Percentiles rank a stretch among this genome's conserved stretches.
Evolutionary conservation across 2,113 vertebrate species (phyloP).

Genomic region (Steatornis caripensis): DNA sequence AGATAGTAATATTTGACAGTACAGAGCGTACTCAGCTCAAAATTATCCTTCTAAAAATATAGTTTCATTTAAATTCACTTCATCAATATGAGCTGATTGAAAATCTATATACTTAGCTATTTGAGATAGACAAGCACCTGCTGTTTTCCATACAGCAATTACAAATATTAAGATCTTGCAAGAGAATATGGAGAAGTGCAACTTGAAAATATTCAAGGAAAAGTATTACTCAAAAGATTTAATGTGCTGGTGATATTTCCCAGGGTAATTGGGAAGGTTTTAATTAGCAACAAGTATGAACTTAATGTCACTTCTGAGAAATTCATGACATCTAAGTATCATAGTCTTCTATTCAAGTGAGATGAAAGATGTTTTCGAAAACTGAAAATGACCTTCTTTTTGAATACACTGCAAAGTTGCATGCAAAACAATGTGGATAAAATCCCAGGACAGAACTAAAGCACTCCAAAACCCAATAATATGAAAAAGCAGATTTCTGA

Average conservation of each 20-base stretch:
- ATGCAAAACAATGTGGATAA: not conserved
- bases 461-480: not conserved
- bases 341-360: constrained; percentile 3
- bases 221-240: constrained; percentile 62
- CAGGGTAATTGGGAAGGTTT: constrained; percentile 60
- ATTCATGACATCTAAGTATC: not conserved
- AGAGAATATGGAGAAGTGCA: constrained; percentile 57
- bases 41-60: constrained; percentile 61
- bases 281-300: constrained; percentile 67
- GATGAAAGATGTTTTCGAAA: constrained; percentile 42
- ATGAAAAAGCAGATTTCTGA: not conserved
- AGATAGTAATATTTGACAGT: not conserved
- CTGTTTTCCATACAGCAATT: constrained; percentile 65
- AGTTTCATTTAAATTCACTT: constrained; percentile 65
- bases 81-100: constrained; percentile 61
- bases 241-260: constrained; percentile 46
- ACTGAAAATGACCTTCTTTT: not conserved
- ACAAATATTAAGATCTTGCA: constrained; percentile 52
- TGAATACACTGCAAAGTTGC: not conserved
- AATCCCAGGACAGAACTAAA: not conserved
- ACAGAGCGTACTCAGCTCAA: constrained; percentile 1
- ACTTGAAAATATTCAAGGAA: constrained; percentile 64
- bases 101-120: constrained; percentile 59
- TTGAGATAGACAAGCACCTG: constrained; percentile 57
- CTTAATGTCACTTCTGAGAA: constrained; percentile 50